A percentile compares a stretch with the other conserved stretches of the same genome.
Evolutionary conservation across 2,797 vertebrate genomes (phyloP).

Genomic region (Rhincodon typus): DNA sequence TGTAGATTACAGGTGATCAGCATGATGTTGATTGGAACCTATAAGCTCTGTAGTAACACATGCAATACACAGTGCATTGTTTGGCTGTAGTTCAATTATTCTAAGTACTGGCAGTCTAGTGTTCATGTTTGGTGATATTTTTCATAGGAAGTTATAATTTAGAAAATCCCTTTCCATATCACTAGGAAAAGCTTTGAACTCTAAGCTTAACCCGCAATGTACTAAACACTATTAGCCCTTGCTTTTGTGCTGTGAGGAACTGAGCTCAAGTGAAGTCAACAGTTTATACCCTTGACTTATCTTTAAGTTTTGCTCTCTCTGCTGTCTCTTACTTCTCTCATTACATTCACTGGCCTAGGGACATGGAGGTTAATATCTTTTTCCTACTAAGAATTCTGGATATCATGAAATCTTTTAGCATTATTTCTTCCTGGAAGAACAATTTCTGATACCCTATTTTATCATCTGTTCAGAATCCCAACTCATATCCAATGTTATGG

Average conservation of each 20-base stretch:
- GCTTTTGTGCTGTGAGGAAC: neutral
- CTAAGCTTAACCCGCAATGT: neutral
- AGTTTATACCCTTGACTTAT: neutral
- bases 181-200: neutral
- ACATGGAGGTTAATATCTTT: neutral
- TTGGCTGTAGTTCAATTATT: neutral
- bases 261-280: neutral
- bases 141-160: neutral
- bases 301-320: neutral
- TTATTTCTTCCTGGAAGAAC: neutral
- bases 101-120: neutral
- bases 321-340: neutral
- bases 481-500: neutral
- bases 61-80: neutral
- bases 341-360: neutral
- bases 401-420: neutral
- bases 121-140: neutral
- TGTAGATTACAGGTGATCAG: neutral
- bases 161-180: neutral
- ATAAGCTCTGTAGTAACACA: neutral
- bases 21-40: neutral
- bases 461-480: neutral
- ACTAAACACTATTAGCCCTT: neutral
- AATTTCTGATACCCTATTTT: neutral
- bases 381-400: neutral